phyloP scores from a whole-genome alignment of 2,888 invertebrate genomes.

The Koerneria pararmatus region DNA sequence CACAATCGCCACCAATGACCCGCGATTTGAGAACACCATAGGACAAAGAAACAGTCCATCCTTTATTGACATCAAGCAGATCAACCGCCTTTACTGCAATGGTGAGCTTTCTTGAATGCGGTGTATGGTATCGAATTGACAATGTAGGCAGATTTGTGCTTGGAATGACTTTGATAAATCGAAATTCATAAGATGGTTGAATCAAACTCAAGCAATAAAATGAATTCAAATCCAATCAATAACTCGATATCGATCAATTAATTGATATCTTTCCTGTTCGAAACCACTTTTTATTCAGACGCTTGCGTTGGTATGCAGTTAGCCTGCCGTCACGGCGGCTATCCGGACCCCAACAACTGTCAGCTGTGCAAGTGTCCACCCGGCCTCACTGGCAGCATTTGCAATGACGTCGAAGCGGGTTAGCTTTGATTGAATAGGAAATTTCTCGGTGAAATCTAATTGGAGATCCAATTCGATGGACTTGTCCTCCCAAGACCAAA shows the following conservation, averaged over 20 bases:
- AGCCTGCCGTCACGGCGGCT: conserved; percentile 47
- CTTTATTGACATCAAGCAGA: conserved; percentile 55
- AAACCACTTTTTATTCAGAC: conserved; percentile 31
- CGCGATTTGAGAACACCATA: conserved; percentile 47
- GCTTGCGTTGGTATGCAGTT: conserved; percentile 32
- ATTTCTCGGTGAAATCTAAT: background rate
- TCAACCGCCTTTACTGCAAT: conserved; percentile 51
- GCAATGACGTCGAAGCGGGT: conserved; percentile 26
- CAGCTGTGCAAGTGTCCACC: conserved; percentile 46
- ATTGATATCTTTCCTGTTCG: background rate
- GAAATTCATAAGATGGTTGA: no score
- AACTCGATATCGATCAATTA: background rate
- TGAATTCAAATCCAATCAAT: no score
- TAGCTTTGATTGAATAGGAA: background rate
- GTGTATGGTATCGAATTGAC: no score
- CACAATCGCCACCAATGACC: conserved; percentile 46
- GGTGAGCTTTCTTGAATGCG: conserved; percentile 27
- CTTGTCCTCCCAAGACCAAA: background rate
- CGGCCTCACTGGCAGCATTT: conserved; percentile 27
- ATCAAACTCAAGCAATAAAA: no score
- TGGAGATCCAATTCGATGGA: background rate
- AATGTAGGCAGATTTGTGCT: no score
- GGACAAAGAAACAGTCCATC: conserved; percentile 48
- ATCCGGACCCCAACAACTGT: conserved; percentile 53
- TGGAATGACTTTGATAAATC: no score